These are phyloP conservation scores for Mactromeris polynyma DNA, from an alignment of 2,888 invertebrate genomes.

Conservation along the genomic window DNA sequence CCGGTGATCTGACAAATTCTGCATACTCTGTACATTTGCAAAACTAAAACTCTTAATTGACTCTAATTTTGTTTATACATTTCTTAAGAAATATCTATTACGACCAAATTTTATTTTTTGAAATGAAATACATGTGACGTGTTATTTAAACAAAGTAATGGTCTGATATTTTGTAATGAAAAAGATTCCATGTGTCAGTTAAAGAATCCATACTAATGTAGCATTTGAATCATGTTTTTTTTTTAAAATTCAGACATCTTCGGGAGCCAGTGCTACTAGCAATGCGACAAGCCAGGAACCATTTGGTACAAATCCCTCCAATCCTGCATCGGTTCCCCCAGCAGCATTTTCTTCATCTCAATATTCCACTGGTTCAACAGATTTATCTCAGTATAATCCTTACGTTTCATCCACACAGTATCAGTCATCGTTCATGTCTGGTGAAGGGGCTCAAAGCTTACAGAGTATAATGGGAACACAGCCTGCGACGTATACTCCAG, in stretches of 20 bases:
- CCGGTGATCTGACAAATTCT: too few relatives aligned
- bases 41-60: too few relatives aligned
- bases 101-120: too few relatives aligned
- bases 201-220: too few relatives aligned
- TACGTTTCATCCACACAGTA: slow-evolving; percentile 84
- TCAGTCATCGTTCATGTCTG: slow-evolving; percentile 85
- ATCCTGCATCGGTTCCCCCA: slow-evolving; percentile 28
- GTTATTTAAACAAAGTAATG: too few relatives aligned
- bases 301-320: slow-evolving; percentile 45
- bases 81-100: too few relatives aligned
- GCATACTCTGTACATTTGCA: too few relatives aligned
- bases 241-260: slow-evolving; percentile 30
- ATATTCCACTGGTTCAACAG: slow-evolving; percentile 29
- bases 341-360: slow-evolving; percentile 46
- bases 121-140: too few relatives aligned
- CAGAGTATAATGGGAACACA: slow-evolving; percentile 83
- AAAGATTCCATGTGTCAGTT: too few relatives aligned
- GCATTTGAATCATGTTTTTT: background rate
- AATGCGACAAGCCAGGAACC: slow-evolving; percentile 37
- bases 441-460: slow-evolving; percentile 85
- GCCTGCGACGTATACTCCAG: slow-evolving; percentile 41
- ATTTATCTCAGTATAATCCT: slow-evolving; percentile 79
- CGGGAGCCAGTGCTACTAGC: slow-evolving; percentile 13
- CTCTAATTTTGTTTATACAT: too few relatives aligned
- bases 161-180: too few relatives aligned